Conservation (phyloP, 2,888 invertebrate species). For the Harpalus rubripes region DNA sequence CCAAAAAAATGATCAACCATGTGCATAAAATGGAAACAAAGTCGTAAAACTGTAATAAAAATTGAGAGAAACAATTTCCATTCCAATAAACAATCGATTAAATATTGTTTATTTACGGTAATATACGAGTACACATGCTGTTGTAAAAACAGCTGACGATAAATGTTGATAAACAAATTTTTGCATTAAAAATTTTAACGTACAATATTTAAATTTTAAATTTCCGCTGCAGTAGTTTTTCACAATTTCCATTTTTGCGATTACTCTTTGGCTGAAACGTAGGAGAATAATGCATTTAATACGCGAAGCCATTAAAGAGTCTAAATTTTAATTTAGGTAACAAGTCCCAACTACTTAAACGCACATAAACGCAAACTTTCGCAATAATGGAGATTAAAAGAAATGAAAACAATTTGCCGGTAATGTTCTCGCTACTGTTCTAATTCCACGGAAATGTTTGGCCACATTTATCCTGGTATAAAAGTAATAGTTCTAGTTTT, state of each 20-base stretch:
- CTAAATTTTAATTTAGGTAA: constrained; percentile 53
- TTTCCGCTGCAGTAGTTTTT: constrained; percentile 26
- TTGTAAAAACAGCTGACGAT: constrained; percentile 13
- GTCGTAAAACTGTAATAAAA: neutral
- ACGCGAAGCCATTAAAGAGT: constrained; percentile 37
- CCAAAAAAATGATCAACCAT: neutral
- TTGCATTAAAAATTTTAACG: neutral
- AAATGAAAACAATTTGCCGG: constrained; percentile 48
- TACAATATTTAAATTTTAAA: neutral
- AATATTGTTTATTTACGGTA: constrained; percentile 3
- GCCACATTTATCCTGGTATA: constrained; percentile 55
- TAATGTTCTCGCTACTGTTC: constrained; percentile 29
- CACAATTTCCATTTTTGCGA: constrained; percentile 35
- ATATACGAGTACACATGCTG: neutral
- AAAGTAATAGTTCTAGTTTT: constrained; percentile 59
- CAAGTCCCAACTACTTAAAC: constrained; percentile 46
- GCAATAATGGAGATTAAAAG: constrained; percentile 53
- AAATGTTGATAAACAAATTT: constrained; percentile 17
- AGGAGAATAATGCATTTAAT: constrained; percentile 45
- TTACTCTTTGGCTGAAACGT: constrained; percentile 20
- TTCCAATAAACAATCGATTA: neutral
- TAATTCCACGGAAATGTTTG: constrained; percentile 33
- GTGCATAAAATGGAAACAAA: neutral
- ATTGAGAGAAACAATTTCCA: neutral
- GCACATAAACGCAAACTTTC: constrained; percentile 43